Base-by-base conservation (phyloP, 2,113 vertebrate genomes). In the Nycticebus coucang region DNA sequence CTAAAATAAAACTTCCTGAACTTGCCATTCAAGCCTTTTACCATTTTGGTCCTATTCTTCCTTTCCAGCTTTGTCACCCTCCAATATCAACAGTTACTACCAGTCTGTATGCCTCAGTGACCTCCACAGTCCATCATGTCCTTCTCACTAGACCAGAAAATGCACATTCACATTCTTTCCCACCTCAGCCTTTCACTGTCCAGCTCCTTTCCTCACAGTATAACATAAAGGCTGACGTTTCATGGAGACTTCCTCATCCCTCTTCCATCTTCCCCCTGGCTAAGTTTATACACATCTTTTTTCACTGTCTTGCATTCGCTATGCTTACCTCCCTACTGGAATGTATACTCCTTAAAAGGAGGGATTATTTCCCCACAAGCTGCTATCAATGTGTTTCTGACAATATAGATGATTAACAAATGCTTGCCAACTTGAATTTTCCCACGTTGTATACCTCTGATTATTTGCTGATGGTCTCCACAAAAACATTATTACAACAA, bases 401-500 rank as follows among this genome's bases (percentile, higher is more conserved):
- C 83, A 83, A 4, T 9, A 6, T 2, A 72, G 50, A 50, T 9
- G 45, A 8, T 50, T 50, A 50, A 77, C 77, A 92, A 94, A 92
- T 41, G 24, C 28, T 87, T 85, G 93, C 12, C 37, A 12, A 71
- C 12, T 3, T 37, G 13, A 71, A 41, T 71, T 53, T 86, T 28
- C 71, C 72, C 41, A 8, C 1, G 30, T 37, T 80, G 74, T 96
- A 97, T 97, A 97, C 99, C 99, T 99, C 97, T 99, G 99, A 97
- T 99, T 99, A 96, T 99, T 99, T 90, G 98, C 99, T 86, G 99
- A 99, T 2, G 99, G 99, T 96, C 99, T 98, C 99, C 99, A 99
- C 86, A 99, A 97, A 97, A 99, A 99, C 99, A 99, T 99, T 89
- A 99, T 99, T 84, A 99, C 99, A 2, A 99, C 96, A 84, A 99